A percentile compares a stretch with the other conserved stretches of the same genome.
Evolutionary conservation across 2,888 invertebrate species (phyloP).

Genomic region (Rhopalosiphum nymphaeae): DNA sequence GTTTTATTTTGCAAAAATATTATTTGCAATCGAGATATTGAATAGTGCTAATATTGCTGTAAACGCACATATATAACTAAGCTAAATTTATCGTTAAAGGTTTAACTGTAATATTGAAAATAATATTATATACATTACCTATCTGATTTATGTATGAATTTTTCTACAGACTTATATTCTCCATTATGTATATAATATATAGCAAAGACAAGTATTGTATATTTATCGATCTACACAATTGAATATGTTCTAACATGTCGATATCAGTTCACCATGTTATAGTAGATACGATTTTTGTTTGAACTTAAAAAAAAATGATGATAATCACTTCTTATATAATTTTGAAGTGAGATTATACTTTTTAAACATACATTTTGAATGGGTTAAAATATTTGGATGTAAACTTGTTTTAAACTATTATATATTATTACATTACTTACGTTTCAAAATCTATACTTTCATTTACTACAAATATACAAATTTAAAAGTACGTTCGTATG

Average conservation of each 20-base stretch:
- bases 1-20: neutral
- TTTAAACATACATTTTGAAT: neutral
- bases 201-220: neutral
- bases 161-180: neutral
- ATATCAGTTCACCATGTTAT: neutral
- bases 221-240: neutral
- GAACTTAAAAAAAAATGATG: neutral
- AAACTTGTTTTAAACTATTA: neutral
- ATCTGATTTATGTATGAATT: neutral
- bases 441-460: neutral
- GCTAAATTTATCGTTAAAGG: neutral
- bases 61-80: neutral
- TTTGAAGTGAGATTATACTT: neutral
- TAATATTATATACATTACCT: neutral
- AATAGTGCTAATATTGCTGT: neutral
- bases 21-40: neutral
- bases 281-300: neutral
- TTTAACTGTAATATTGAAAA: neutral
- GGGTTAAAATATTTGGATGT: neutral
- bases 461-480: neutral
- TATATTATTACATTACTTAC: too few species aligned
- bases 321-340: neutral
- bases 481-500: neutral
- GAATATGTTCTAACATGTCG: neutral
- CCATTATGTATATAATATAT: neutral